A percentile compares a stretch with the other conserved stretches of the same genome.
These are phyloP conservation scores for Nyleta sp. DNA, from an alignment of 2,888 invertebrate species.

Conservation along the genomic window DNA sequence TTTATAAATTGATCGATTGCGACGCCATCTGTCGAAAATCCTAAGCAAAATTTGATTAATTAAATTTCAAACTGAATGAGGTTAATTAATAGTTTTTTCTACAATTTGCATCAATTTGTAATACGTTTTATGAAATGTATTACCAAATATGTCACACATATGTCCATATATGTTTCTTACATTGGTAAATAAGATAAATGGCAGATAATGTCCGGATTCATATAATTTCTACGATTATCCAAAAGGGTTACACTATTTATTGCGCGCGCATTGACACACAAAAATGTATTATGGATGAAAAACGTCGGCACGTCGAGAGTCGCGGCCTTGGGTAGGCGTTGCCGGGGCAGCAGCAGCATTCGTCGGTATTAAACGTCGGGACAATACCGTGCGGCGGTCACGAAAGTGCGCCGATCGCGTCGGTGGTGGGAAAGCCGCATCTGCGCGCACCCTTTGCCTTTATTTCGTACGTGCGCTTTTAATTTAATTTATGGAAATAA, in stretches of 20 bases:
- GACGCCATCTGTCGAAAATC: too few relatives aligned
- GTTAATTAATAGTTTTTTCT: too few relatives aligned
- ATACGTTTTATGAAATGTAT: too few relatives aligned
- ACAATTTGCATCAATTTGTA: too few relatives aligned
- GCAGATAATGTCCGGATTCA: too few relatives aligned
- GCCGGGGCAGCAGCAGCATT: conserved; percentile 22
- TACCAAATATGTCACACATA: too few relatives aligned
- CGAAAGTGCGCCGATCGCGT: conserved; percentile 33
- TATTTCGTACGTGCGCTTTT: conserved; percentile 26
- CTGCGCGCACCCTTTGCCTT: conserved; percentile 44
- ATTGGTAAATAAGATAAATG: too few relatives aligned
- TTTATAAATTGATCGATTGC: too few relatives aligned
- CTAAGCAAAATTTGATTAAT: too few relatives aligned
- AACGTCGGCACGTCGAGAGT: conserved; percentile 29
- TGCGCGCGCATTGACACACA: conserved; percentile 16
- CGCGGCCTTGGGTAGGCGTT: conserved; percentile 32
- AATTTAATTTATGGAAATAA: conserved; percentile 56
- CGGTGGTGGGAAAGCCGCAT: conserved; percentile 51
- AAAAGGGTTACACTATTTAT: conserved; percentile 1
- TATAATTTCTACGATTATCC: too few relatives aligned
- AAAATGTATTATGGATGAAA: conserved; percentile 22
- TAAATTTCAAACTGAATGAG: too few relatives aligned
- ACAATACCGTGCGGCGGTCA: conserved; percentile 44
- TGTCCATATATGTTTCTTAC: too few relatives aligned
- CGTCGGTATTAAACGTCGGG: conserved; percentile 38